These are phyloP conservation scores for Narcine bancroftii DNA, from an alignment of 2,113 vertebrate genomes.

Conservation along the genomic window DNA sequence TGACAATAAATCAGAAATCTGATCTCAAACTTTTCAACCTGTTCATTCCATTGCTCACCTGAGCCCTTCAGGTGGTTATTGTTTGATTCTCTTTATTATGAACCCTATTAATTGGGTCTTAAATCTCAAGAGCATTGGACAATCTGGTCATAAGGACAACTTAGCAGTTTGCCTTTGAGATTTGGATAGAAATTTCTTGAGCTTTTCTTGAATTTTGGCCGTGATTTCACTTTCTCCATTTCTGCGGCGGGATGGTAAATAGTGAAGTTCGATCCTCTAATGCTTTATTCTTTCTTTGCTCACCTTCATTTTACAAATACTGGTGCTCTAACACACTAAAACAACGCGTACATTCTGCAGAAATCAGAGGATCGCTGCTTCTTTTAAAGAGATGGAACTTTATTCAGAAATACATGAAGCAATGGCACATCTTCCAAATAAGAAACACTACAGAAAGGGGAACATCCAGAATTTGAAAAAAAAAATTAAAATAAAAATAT, in stretches of 20 bases:
- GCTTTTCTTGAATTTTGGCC: not conserved
- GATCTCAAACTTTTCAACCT: not conserved
- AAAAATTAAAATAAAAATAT: slow-evolving; percentile 27
- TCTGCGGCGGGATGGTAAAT: not conserved
- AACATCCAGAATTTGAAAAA: slow-evolving; percentile 26
- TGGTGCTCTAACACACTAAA: not conserved
- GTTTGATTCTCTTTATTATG: not conserved
- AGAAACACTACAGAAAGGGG: slow-evolving; percentile 16
- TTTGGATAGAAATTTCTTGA: not conserved
- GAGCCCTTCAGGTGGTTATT: not conserved
- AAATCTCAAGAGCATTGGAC: not conserved
- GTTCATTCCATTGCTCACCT: not conserved
- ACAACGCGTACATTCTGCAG: not conserved
- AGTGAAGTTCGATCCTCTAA: not conserved
- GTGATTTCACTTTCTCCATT: not conserved
- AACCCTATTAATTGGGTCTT: not conserved
- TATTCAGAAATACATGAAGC: slow-evolving; percentile 33
- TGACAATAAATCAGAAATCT: too few relatives aligned
- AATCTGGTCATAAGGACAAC: not conserved
- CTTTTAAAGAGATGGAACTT: slow-evolving; percentile 29
- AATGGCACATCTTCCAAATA: not conserved
- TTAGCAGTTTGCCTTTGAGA: not conserved
- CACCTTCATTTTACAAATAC: not conserved
- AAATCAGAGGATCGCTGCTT: not conserved
- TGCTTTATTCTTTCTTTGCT: not conserved